Evolutionary conservation across 2,113 vertebrate species (phyloP).

Genomic region (Sapayoa aenigma): DNA sequence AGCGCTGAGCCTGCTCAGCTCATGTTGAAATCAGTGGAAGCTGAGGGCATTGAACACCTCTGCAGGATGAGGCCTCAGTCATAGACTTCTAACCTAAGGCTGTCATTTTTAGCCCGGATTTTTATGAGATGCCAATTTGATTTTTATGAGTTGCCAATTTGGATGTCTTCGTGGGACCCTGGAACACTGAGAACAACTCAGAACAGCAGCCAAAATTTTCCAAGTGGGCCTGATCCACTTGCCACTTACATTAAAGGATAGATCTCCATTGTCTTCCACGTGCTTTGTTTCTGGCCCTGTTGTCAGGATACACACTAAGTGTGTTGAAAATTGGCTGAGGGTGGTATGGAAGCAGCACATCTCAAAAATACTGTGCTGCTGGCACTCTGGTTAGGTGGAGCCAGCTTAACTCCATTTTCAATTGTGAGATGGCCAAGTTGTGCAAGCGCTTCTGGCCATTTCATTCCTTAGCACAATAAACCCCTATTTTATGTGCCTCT

Average conservation of each 20-base stretch:
- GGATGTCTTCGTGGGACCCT: constrained; percentile 43
- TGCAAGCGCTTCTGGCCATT: constrained; percentile 18
- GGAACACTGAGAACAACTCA: neutral
- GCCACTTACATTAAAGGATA: constrained; percentile 29
- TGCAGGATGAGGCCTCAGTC: constrained; percentile 41
- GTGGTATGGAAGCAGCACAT: constrained; percentile 8
- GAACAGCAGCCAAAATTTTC: constrained; percentile 23
- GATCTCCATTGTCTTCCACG: neutral
- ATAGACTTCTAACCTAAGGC: constrained; percentile 38
- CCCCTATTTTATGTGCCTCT: constrained; percentile 3
- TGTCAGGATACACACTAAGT: constrained; percentile 30
- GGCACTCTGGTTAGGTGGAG: constrained; percentile 37
- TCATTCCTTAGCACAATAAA: constrained; percentile 39
- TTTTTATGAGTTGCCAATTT: constrained; percentile 61
- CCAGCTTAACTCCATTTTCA: constrained; percentile 49
- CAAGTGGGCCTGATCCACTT: neutral
- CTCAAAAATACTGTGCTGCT: constrained; percentile 26
- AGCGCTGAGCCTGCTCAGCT: constrained; percentile 39
- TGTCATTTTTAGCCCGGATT: constrained; percentile 59
- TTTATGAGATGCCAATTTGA: constrained; percentile 62
- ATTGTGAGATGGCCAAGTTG: constrained; percentile 38
- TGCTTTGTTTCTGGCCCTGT: constrained; percentile 22
- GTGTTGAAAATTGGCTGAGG: constrained; percentile 22
- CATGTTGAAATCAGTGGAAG: neutral
- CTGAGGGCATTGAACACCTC: constrained; percentile 18